Conservation (phyloP, 2,888 invertebrate species). For the Hymenopus coronatus region DNA sequence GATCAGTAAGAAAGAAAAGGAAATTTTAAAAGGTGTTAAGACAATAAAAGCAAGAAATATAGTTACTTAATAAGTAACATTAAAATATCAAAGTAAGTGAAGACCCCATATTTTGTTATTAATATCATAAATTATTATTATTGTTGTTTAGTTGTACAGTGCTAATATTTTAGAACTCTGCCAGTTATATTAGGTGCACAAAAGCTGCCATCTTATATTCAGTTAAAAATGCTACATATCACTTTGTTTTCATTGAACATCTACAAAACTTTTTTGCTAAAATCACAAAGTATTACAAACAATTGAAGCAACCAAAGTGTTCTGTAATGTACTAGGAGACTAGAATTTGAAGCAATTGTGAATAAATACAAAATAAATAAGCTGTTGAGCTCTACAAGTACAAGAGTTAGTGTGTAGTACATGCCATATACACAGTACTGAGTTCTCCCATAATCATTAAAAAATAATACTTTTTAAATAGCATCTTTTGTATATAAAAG, state of each 20-base stretch:
- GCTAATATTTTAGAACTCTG: no score
- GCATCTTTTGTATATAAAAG: neutral
- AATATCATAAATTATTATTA: no score
- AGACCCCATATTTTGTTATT: neutral
- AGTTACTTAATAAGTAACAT: neutral
- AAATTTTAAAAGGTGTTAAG: neutral
- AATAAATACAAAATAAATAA: neutral
- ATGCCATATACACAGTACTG: neutral
- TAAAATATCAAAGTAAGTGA: neutral
- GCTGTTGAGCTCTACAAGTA: neutral
- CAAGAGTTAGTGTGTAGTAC: neutral
- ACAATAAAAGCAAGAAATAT: neutral
- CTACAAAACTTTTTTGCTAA: neutral
- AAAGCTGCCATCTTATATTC: neutral
- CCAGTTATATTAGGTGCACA: neutral
- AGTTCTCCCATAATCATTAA: neutral
- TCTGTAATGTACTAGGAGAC: neutral
- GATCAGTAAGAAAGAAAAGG: no score
- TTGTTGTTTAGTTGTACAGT: no score
- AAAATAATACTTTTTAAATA: neutral
- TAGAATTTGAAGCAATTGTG: neutral
- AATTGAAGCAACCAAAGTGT: neutral
- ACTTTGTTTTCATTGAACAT: neutral
- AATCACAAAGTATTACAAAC: neutral
- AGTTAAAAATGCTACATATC: neutral